Conservation (phyloP, 2,888 invertebrate species). For the Venustoraphidia nigricollis region DNA sequence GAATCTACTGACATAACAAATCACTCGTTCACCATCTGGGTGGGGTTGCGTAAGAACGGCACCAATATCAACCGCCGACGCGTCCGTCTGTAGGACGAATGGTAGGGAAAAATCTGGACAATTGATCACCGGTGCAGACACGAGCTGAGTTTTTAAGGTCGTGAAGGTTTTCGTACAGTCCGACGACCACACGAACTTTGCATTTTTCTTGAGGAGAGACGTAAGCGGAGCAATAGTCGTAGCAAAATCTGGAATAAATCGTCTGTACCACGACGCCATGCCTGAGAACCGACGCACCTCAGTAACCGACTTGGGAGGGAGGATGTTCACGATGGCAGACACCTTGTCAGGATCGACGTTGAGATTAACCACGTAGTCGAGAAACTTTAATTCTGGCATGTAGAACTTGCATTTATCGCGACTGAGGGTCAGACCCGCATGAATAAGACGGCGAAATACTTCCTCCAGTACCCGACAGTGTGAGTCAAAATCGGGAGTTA, state of each 20-base stretch:
- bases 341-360: conserved; percentile 11
- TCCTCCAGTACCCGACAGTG: conserved; percentile 6
- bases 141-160: conserved; percentile 2
- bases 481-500: no score
- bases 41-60: conserved; percentile 10
- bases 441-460: background rate
- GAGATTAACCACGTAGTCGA: conserved; percentile 17
- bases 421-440: background rate
- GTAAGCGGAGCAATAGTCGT: conserved; percentile 12
- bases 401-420: conserved; percentile 11
- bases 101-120: conserved; percentile 11
- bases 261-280: conserved; percentile 17
- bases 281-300: conserved; percentile 17
- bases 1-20: conserved; percentile 10
- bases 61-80: conserved; percentile 6
- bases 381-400: conserved; percentile 11
- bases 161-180: conserved; percentile 5
- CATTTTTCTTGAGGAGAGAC: conserved; percentile 5
- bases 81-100: conserved; percentile 7
- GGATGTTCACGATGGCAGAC: conserved; percentile 9
- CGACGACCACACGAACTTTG: conserved; percentile 1
- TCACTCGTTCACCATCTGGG: conserved; percentile 8
- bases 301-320: conserved; percentile 12
- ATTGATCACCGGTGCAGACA: conserved; percentile 9
- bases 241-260: conserved; percentile 14